phyloP scores from a whole-genome alignment of 2,888 invertebrate genomes.

The Leistus spinibarbis region DNA sequence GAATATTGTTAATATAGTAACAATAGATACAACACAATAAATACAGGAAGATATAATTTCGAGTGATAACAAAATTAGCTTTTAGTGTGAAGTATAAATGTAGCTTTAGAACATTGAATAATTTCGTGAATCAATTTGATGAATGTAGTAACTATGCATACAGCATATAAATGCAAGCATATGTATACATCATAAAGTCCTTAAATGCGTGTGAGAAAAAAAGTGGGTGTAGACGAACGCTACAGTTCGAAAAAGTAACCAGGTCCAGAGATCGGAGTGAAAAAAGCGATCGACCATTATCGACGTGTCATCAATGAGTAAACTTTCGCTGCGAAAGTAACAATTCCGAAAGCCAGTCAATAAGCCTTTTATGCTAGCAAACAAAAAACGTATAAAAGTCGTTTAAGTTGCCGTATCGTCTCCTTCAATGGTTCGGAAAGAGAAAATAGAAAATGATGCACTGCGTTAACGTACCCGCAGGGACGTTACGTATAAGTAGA shows the following conservation, averaged over 20 bases:
- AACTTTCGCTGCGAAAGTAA: conserved; percentile 45
- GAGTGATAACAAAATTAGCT: no score
- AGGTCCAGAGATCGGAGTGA: conserved; percentile 40
- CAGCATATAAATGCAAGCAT: no score
- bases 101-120: no score
- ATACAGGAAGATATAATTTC: no score
- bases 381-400: conserved; percentile 39
- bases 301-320: conserved; percentile 48
- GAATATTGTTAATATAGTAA: no score
- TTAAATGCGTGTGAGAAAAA: no score
- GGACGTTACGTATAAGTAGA: not conserved
- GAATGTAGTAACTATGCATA: no score
- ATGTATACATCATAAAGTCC: no score
- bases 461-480: not conserved
- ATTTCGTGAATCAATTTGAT: no score
- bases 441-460: conserved; percentile 2
- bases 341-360: conserved; percentile 43
- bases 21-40: no score
- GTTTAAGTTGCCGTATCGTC: conserved; percentile 31
- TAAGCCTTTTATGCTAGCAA: conserved; percentile 34
- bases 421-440: conserved; percentile 33
- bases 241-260: not conserved
- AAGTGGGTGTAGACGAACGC: not conserved
- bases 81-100: no score
- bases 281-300: conserved; percentile 50